These are phyloP conservation scores for Fragum whitleyi DNA, from an alignment of 2,888 invertebrate species.

Conservation along the genomic window DNA sequence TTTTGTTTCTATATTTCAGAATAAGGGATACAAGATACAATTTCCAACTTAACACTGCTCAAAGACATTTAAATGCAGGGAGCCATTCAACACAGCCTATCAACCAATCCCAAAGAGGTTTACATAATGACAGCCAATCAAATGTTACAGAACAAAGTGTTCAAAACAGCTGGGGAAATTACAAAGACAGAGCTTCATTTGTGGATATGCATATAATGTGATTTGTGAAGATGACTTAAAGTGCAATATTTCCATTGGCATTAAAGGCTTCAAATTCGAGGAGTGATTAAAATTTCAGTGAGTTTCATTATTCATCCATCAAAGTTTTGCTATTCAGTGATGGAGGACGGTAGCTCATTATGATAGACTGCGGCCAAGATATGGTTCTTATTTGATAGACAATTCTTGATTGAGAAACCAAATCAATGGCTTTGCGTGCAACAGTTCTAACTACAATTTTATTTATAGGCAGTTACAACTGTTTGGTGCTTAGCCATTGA, in stretches of 20 bases:
- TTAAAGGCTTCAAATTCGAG: too few species aligned
- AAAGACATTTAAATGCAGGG: neutral
- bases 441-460: too few species aligned
- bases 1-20: too few species aligned
- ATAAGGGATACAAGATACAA: neutral
- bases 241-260: neutral
- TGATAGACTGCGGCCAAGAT: too few species aligned
- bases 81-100: neutral
- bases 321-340: too few species aligned
- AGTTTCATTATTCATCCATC: neutral
- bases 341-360: too few species aligned
- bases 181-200: slow-evolving; percentile 52
- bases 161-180: slow-evolving; percentile 47
- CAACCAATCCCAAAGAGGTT: slow-evolving; percentile 1
- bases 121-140: slow-evolving; percentile 22
- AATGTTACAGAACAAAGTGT: slow-evolving; percentile 9
- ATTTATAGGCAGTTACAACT: too few species aligned
- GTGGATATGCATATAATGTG: slow-evolving; percentile 61
- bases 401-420: too few species aligned
- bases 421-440: too few species aligned
- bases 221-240: neutral
- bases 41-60: neutral
- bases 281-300: too few species aligned
- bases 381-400: too few species aligned
- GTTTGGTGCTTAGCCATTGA: too few species aligned